Evolutionary conservation across 2,113 vertebrate species (phyloP).

Genomic region (Anser brachyrhynchus): DNA sequence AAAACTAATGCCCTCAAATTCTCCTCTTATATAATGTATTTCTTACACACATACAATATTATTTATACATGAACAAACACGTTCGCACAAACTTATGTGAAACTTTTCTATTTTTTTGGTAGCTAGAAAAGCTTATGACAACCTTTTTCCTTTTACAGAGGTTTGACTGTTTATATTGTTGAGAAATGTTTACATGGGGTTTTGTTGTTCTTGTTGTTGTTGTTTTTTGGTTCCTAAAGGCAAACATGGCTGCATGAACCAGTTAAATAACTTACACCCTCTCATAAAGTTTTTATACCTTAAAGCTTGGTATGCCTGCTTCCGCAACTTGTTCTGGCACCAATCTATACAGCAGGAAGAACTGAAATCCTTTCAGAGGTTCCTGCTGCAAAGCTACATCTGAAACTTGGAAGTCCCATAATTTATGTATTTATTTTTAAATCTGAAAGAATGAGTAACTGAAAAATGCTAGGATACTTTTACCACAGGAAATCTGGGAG

Average conservation of each 20-base stretch:
- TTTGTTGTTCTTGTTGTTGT: no score
- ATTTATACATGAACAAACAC: not conserved
- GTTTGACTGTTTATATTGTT: not conserved
- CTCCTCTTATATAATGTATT: not conserved
- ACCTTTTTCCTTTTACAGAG: not conserved
- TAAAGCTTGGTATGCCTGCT: not conserved
- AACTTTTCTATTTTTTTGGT: not conserved
- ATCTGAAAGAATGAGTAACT: not conserved
- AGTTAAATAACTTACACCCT: not conserved
- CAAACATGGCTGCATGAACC: not conserved
- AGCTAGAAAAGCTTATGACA: not conserved
- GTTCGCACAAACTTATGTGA: not conserved
- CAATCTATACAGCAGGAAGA: not conserved
- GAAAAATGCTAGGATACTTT: not conserved
- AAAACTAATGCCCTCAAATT: not conserved
- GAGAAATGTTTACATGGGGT: not conserved
- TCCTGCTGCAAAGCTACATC: not conserved
- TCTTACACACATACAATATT: not conserved
- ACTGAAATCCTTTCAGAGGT: not conserved
- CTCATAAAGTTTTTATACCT: fast-evolving
- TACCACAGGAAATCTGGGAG: not conserved
- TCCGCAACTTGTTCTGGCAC: not conserved
- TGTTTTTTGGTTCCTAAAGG: not conserved
- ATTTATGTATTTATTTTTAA: not conserved
- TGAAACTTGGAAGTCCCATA: not conserved